Base-by-base conservation (phyloP, 2,888 invertebrate genomes). In the Eupeodes latifasciatus region DNA sequence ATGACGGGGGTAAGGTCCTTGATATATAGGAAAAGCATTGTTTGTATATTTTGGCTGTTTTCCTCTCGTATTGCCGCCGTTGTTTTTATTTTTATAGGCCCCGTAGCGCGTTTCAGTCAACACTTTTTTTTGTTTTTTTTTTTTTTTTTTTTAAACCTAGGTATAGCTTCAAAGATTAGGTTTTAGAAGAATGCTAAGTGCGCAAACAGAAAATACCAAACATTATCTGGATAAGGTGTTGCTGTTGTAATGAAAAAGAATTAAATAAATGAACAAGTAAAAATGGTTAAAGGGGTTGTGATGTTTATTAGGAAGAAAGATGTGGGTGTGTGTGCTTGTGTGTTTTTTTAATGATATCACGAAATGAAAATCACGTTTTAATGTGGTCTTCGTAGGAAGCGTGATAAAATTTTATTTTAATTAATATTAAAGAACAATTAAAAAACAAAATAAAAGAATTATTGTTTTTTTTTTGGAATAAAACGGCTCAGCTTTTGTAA, bases 31-130 rank as follows among this genome's bases (percentile, higher is more conserved):
- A 51, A 62, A 40, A 57, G 40, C 49, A 77, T 85, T 85, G 85
- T 78, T 81, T 67, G 19, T 71, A 27, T 59, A 16, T 74, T 49
- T 49, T 44, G 6, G 14, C 12, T 49, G 11, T 40, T 47, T 55
- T 66, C 27, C 16, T 74, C 3, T 27, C 27, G 27, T 53, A 4
- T 27, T 57, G 55, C 53, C 62, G 55, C 53, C 51, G 16, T 61
- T 12, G 12, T 40, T 27, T 27, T 67, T 19, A 14, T 66, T 47
- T 66, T 51, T 59, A 62, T 44, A 34, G 69, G 53, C 59, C 6
- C 71, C 57, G 27, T 44, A 74, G 82, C 77, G 69, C 59, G 66
- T 67, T 81, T 81, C 47, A 53, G 62, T 77, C 72, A 71, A 72
- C 44, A 81, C 64, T 72, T 72, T 77, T 85, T 51, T 27, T 1